phyloP scores from a whole-genome alignment of 2,888 invertebrate genomes.

The Kuschelorhynchus macadamiae region DNA sequence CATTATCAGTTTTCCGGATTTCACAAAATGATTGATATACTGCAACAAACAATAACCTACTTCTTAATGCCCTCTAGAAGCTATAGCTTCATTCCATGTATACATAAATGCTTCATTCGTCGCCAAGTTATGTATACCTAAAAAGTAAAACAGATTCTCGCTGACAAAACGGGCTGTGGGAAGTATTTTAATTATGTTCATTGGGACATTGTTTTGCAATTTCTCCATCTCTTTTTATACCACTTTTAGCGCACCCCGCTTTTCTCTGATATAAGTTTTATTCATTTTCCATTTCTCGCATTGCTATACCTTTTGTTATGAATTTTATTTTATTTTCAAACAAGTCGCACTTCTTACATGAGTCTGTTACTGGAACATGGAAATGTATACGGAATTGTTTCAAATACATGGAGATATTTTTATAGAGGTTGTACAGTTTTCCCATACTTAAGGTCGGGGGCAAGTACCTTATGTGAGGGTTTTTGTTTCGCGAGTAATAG shows the following conservation, averaged over 20 bases:
- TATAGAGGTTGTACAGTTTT: too few species aligned
- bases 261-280: slow-evolving; percentile 8
- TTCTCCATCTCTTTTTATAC: slow-evolving; percentile 7
- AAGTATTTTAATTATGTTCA: slow-evolving; percentile 54
- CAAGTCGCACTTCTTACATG: too few species aligned
- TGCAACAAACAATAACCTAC: slow-evolving; percentile 56
- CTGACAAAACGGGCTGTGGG: slow-evolving; percentile 56
- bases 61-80: slow-evolving; percentile 57
- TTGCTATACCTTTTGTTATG: not conserved
- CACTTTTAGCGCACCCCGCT: slow-evolving; percentile 4
- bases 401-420: too few species aligned
- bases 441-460: too few species aligned
- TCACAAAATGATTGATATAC: slow-evolving; percentile 49
- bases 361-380: too few species aligned
- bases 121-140: slow-evolving; percentile 53
- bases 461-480: too few species aligned
- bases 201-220: slow-evolving; percentile 21
- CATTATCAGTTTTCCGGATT: slow-evolving; percentile 19
- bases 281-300: not conserved
- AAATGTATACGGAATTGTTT: too few species aligned
- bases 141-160: slow-evolving; percentile 53
- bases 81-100: slow-evolving; percentile 51
- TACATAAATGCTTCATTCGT: slow-evolving; percentile 38
- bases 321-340: slow-evolving; percentile 3
- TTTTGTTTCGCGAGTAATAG: too few species aligned